These are phyloP conservation scores for Puntigrus tetrazona DNA, from an alignment of 2,113 vertebrate species.

Conservation along the genomic window DNA sequence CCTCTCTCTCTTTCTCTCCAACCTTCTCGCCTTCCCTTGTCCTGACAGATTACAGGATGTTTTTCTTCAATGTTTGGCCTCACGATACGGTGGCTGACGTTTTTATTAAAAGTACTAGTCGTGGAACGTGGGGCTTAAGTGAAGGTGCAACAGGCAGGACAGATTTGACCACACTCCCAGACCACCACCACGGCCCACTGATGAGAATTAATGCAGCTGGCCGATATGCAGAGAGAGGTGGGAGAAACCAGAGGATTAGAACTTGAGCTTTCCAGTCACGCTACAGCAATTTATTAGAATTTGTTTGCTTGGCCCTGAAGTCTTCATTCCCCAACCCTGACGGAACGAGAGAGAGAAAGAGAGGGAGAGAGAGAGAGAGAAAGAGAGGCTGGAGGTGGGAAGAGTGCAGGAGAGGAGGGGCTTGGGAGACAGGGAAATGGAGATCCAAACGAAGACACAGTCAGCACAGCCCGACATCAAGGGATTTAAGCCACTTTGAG, in stretches of 20 bases:
- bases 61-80: slow-evolving; percentile 63
- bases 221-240: slow-evolving; percentile 61
- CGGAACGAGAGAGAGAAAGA: slow-evolving; percentile 52
- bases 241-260: slow-evolving; percentile 36
- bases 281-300: slow-evolving; percentile 72
- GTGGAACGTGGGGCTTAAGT: slow-evolving; percentile 50
- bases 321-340: slow-evolving; percentile 72
- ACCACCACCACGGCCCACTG: slow-evolving; percentile 55
- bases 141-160: slow-evolving; percentile 54
- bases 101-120: slow-evolving; percentile 69
- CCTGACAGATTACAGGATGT: slow-evolving; percentile 44
- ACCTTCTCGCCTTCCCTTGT: slow-evolving; percentile 32
- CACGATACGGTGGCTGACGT: slow-evolving; percentile 63
- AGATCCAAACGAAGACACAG: slow-evolving; percentile 42
- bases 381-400: slow-evolving; percentile 18
- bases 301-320: slow-evolving; percentile 74
- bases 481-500: background rate
- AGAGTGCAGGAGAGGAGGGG: slow-evolving; percentile 43
- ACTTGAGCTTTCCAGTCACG: slow-evolving; percentile 67
- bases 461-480: slow-evolving; percentile 10
- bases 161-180: slow-evolving; percentile 49
- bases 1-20: slow-evolving; percentile 23
- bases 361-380: too few relatives aligned
- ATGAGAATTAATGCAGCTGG: slow-evolving; percentile 70
- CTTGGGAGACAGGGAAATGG: slow-evolving; percentile 55